Conservation (phyloP, 2,888 invertebrate genomes). For the Fabriciana adippe region DNA sequence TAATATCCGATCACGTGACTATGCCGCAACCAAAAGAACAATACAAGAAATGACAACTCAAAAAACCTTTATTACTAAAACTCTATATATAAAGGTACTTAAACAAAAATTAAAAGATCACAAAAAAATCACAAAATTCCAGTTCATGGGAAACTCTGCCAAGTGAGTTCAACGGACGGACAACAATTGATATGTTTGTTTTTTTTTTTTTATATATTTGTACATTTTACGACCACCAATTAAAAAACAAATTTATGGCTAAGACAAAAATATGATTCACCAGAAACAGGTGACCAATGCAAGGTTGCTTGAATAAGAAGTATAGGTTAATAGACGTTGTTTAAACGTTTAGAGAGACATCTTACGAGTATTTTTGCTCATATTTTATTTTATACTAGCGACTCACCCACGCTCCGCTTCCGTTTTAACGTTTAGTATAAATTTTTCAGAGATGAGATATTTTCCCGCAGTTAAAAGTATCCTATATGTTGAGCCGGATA, state of each 20-base stretch:
- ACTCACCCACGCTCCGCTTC: too few species aligned
- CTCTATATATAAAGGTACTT: conserved; percentile 10
- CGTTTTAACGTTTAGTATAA: too few species aligned
- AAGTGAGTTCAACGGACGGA: conserved; percentile 21
- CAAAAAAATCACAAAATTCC: conserved; percentile 12
- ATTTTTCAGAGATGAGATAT: too few species aligned
- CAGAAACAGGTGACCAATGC: conserved; percentile 2
- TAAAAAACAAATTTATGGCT: conserved; percentile 12
- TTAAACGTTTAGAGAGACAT: too few species aligned
- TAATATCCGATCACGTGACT: conserved; percentile 10
- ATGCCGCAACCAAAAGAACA: not conserved
- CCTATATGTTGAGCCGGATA: too few species aligned
- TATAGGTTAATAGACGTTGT: not conserved
- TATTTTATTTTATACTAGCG: too few species aligned
- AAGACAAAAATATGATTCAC: conserved; percentile 16
- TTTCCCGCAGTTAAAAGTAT: too few species aligned
- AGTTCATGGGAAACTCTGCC: conserved; percentile 20
- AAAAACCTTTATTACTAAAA: not conserved
- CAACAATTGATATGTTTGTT: conserved; percentile 16
- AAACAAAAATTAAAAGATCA: conserved; percentile 13
- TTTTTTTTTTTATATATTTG: conserved; percentile 9
- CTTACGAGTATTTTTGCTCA: too few species aligned
- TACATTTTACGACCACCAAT: conserved; percentile 6
- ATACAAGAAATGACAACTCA: conserved; percentile 4
- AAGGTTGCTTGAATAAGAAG: not conserved